Base-by-base conservation (phyloP, 37 sponge, comb jelly and placozoan species). In the Eunapius fragilis region DNA sequence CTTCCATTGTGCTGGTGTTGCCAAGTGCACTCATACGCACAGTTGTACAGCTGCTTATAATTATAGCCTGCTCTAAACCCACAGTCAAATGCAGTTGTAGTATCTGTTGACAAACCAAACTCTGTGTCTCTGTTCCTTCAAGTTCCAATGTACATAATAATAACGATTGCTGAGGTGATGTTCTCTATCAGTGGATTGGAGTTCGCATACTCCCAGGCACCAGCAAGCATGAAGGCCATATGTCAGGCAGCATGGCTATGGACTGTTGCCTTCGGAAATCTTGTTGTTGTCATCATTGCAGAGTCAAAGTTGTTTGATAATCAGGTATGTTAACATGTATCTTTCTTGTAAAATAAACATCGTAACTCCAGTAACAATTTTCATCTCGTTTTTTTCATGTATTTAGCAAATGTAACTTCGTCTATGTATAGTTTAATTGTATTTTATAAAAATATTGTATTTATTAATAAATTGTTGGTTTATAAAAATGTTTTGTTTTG, bases 161-260 rank as follows among this genome's bases (percentile, higher is more conserved):
- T 99, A 80, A 99, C 99, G 17, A 94, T 91, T n/a, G 99, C 96
- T 0, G 99, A 99, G 79, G 89, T 99, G 74, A 84, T 99, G 95
- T 99, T 97, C 89, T 99, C 99, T 11, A 91, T 99, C 84, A 93
- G 95, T 22, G 99, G 98, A 34, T 79, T 99, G 74, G 98, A 99
- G 76, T 99, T 99, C 78, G 99, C 99, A 23, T 99, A 99, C 68
- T 96, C 99, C 10, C 91, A 99, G 96, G 97, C 99, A 68, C 99
- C 99, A n/a, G 79, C 78, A 23, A 92, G 92, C 17, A 95, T 99
- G 99, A 99, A 99, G 88, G 92, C 99, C 6, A 82, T 97, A 50
- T 89, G 98, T 85, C 98, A 95, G 71, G 96, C 96, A 22, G 91
- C 89, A 19, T 97, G 96, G 96, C 87, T 96, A 38, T 74, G 95